Conservation (phyloP, 2,797 vertebrate species). For the Coilia nasus region DNA sequence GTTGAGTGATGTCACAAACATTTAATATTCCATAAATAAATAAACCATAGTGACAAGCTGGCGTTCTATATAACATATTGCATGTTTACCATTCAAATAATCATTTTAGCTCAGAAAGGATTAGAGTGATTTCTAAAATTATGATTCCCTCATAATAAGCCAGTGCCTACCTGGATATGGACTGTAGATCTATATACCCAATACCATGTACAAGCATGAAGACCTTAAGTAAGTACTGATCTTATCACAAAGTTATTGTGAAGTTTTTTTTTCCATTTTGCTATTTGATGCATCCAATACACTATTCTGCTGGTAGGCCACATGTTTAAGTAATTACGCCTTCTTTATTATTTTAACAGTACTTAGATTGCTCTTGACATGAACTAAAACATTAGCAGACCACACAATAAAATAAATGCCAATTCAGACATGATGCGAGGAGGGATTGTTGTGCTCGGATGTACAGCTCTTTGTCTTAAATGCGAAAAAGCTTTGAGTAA, state of each 20-base stretch:
- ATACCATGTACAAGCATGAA: not conserved
- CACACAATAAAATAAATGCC: no score
- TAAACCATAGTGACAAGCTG: not conserved
- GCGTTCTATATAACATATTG: not conserved
- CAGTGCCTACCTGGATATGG: not conserved
- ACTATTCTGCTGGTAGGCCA: not conserved
- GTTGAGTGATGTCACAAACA: slow-evolving; percentile 8
- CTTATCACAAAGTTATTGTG: not conserved
- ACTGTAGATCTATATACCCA: not conserved
- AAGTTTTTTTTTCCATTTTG: not conserved
- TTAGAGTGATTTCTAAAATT: not conserved
- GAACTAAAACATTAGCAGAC: not conserved
- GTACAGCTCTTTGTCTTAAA: no score
- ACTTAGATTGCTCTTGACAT: not conserved
- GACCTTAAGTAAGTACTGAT: not conserved
- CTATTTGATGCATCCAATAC: not conserved
- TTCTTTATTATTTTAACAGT: not conserved
- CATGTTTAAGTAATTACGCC: not conserved
- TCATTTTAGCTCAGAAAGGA: not conserved
- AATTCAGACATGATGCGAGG: no score
- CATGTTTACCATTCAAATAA: not conserved
- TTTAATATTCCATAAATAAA: not conserved
- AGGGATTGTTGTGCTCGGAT: no score
- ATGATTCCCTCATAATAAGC: not conserved
- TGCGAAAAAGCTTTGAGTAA: no score